Base-by-base conservation (phyloP, 2,888 invertebrate species). In the Sussaba pulchella region DNA sequence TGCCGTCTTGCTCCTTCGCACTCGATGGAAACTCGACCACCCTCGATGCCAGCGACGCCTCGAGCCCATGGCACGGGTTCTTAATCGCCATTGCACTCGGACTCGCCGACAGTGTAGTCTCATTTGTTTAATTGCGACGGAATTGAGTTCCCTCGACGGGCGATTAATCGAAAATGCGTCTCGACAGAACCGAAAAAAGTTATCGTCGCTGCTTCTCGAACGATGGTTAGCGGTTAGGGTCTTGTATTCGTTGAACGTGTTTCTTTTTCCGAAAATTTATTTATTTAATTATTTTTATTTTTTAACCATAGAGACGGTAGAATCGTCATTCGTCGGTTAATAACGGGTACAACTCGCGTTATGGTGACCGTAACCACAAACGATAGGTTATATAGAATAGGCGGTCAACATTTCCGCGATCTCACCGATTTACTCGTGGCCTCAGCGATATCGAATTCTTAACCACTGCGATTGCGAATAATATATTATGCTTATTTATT, bases 41-140 rank as follows among this genome's bases (percentile, higher is more conserved):
- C 81, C 81, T 81, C 66, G 81, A 74, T 26, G 81, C 59, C 63
- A 43, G 64, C 67, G 77, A 69, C 74, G 81, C 77, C 81, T 64
- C 81, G 74, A 78, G 81, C 64, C n/a, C 45, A 71, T 63, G 39
- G 76, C 47, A 36, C 64, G 73, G 59, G 66, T 74, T 78, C 81
- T 81, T 81, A 81, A 81, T 81, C 81, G 70, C 59, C 54, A 45
- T 76, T 72, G 54, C 72, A 47, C 43, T 12, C 72, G n/a, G 31
- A 41, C 36, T 14, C 72, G 41, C 70, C 66, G 69, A 70, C 63
- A 73, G 50, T 70, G 69, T 52, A 61, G 57, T 70, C 77, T 70
- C 73, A 81, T 81, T 78, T 81, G 74, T 70, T 78, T 74, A 78
- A 73, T 31, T 31, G 43, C n/a, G 24, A 66, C 31, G 31, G 52